Conservation (phyloP, 2,888 invertebrate species). For the Drosophila mimetica region DNA sequence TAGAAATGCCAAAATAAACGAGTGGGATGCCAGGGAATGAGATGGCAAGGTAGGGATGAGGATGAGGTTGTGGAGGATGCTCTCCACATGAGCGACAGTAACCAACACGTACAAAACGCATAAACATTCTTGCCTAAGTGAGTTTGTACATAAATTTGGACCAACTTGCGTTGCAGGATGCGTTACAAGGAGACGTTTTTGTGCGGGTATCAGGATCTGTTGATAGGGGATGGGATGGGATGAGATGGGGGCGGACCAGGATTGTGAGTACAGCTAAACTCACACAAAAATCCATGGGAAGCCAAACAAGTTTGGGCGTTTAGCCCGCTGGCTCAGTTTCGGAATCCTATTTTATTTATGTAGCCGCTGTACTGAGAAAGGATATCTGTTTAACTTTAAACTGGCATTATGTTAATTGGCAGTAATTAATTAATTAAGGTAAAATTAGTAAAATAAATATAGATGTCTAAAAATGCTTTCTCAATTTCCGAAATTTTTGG, state of each 20-base stretch:
- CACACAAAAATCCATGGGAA: slow-evolving; percentile 43
- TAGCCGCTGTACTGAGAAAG: slow-evolving; percentile 17
- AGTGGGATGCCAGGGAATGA: slow-evolving; percentile 28
- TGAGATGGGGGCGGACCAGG: neutral
- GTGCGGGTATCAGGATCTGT: slow-evolving; percentile 5
- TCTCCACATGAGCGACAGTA: slow-evolving; percentile 69
- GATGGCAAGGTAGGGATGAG: slow-evolving; percentile 2
- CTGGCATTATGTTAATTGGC: neutral
- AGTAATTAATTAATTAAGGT: too few relatives aligned
- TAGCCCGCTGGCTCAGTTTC: slow-evolving; percentile 33
- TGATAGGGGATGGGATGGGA: neutral
- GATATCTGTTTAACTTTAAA: slow-evolving; percentile 5
- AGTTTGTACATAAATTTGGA: slow-evolving; percentile 81
- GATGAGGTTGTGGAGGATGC: slow-evolving; percentile 10
- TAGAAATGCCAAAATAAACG: slow-evolving; percentile 73
- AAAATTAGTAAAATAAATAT: too few relatives aligned
- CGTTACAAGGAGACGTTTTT: slow-evolving; percentile 29
- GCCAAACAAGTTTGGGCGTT: slow-evolving; percentile 30
- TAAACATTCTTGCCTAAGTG: slow-evolving; percentile 83
- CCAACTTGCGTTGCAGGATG: slow-evolving; percentile 71
- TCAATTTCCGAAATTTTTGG: too few relatives aligned
- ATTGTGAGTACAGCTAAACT: slow-evolving; percentile 21
- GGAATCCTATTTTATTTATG: slow-evolving; percentile 49
- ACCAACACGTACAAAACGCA: slow-evolving; percentile 82
- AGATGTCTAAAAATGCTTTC: too few relatives aligned